A percentile compares a stretch with the other conserved stretches of the same genome.
Evolutionary conservation across 2,888 invertebrate genomes (phyloP).

Genomic region (Leptarthrus brevirostris): DNA sequence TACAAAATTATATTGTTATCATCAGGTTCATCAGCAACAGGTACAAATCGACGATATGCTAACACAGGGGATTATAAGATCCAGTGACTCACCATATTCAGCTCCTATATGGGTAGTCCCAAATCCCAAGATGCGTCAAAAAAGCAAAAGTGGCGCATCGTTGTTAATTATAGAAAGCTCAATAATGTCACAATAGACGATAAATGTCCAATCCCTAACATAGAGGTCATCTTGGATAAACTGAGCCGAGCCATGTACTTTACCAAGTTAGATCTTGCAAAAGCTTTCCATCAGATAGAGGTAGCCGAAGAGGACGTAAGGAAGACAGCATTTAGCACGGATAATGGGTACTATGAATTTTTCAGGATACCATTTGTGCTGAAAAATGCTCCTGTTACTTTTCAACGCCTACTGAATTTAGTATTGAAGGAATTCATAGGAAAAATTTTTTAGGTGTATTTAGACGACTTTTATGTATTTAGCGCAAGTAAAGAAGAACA

Average conservation of each 20-base stretch:
- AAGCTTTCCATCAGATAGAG: slow-evolving; percentile 58
- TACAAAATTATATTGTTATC: slow-evolving; percentile 46
- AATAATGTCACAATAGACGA: slow-evolving; percentile 51
- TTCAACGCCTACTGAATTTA: too few species aligned
- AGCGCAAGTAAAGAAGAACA: slow-evolving; percentile 45
- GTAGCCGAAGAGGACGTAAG: slow-evolving; percentile 50
- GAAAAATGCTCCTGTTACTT: too few species aligned
- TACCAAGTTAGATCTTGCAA: slow-evolving; percentile 57
- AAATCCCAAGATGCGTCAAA: slow-evolving; percentile 51
- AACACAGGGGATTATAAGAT: too few species aligned
- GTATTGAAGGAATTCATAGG: too few species aligned
- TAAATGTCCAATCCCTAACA: too few species aligned
- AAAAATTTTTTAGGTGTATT: not conserved
- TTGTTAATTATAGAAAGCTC: not conserved
- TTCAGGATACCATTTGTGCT: too few species aligned
- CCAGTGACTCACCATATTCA: slow-evolving; percentile 52
- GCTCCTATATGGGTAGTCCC: too few species aligned
- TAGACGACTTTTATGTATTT: not conserved
- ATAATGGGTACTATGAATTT: too few species aligned
- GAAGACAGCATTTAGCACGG: slow-evolving; percentile 45
- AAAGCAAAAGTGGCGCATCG: slow-evolving; percentile 29
- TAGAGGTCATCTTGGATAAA: slow-evolving; percentile 54
- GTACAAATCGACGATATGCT: not conserved
- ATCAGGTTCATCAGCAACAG: slow-evolving; percentile 14
- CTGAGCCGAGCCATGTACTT: slow-evolving; percentile 50